Conservation (phyloP, 2,888 invertebrate genomes). For the Platerodrilus igneus region DNA sequence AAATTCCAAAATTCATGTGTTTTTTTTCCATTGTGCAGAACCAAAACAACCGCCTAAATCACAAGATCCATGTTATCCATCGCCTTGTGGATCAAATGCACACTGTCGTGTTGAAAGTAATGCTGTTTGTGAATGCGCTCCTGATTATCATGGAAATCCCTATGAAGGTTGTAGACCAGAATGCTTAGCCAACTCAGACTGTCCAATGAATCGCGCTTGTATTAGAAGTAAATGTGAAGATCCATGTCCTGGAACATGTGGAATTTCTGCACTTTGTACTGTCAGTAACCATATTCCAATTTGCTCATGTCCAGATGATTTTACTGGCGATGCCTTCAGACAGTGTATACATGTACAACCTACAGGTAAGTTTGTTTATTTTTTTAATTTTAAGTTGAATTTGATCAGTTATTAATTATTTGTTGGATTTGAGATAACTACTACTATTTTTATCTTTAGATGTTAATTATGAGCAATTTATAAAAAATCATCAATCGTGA, state of each 20-base stretch:
- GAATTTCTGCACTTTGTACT: conserved; percentile 74
- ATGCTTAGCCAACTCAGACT: conserved; percentile 81
- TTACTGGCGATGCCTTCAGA: conserved; percentile 54
- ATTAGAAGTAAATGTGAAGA: conserved; percentile 79
- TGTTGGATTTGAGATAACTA: too few relatives aligned
- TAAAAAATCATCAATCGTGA: too few relatives aligned
- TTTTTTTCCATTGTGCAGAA: conserved; percentile 42
- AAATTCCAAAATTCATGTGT: conserved; percentile 10
- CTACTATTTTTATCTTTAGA: too few relatives aligned
- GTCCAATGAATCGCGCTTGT: conserved; percentile 75
- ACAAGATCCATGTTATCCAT: conserved; percentile 71
- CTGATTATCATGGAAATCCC: conserved; percentile 70
- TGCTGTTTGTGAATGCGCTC: conserved; percentile 70
- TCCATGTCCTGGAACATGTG: conserved; percentile 80
- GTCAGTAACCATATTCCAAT: conserved; percentile 64
- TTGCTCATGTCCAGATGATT: conserved; percentile 55
- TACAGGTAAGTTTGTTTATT: conserved; percentile 37
- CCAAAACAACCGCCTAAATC: conserved; percentile 45
- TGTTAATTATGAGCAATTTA: background rate
- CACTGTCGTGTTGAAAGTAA: conserved; percentile 67
- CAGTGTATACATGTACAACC: conserved; percentile 43
- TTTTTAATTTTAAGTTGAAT: too few relatives aligned
- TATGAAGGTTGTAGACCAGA: conserved; percentile 76
- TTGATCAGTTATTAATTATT: too few relatives aligned
- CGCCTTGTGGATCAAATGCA: conserved; percentile 78